A percentile compares a stretch with the other conserved stretches of the same genome.
These are phyloP conservation scores for Odontophorus gujanensis DNA, from an alignment of 2,113 vertebrate species.

Conservation along the genomic window DNA sequence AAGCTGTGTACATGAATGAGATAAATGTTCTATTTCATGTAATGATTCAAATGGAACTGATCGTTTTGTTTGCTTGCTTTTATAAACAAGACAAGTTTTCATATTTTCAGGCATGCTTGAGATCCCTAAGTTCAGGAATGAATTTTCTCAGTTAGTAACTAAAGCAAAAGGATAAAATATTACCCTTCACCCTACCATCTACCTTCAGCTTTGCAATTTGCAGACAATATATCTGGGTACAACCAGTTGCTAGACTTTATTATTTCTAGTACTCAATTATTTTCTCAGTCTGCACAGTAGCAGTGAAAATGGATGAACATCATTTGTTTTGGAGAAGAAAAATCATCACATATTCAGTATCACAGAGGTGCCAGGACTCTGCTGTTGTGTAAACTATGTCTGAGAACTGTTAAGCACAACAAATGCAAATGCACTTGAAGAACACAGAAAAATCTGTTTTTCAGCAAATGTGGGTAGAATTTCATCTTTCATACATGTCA, in stretches of 20 bases:
- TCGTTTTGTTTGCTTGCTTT: background rate
- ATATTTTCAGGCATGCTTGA: background rate
- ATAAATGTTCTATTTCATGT: background rate
- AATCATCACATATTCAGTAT: background rate
- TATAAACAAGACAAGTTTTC: background rate
- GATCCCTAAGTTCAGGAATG: background rate
- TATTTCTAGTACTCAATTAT: background rate
- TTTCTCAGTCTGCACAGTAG: background rate
- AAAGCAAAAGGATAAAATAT: background rate
- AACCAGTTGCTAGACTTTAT: background rate
- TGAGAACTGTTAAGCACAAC: background rate
- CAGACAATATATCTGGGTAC: background rate
- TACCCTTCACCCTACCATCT: background rate
- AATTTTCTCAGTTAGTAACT: background rate
- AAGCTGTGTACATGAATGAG: fast-evolving
- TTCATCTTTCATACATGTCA: background rate
- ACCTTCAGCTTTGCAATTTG: background rate
- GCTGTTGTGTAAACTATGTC: background rate
- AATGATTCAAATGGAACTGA: background rate
- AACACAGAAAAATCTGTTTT: background rate
- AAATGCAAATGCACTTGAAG: background rate
- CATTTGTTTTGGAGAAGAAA: background rate
- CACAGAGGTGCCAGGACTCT: background rate
- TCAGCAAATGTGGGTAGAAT: background rate
- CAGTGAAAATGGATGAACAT: background rate